Conservation (phyloP, 2,797 vertebrate genomes). For the Myotis pilosus region DNA sequence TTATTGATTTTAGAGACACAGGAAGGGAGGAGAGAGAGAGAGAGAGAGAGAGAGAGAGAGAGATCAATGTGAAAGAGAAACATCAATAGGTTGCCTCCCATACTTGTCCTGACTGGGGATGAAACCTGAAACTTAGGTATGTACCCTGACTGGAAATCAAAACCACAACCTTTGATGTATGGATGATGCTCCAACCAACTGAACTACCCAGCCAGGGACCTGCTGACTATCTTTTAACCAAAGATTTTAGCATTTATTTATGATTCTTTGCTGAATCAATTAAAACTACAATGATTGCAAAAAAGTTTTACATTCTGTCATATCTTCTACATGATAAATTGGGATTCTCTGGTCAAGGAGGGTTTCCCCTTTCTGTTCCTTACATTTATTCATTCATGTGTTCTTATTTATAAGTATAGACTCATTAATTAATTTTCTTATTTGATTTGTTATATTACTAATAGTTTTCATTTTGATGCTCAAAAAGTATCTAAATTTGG, state of each 20-base stretch:
- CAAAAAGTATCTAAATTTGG: background rate
- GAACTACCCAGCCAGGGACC: background rate
- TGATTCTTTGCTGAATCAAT: background rate
- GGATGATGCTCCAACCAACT: background rate
- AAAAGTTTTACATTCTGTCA: background rate
- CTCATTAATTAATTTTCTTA: background rate
- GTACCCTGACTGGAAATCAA: background rate
- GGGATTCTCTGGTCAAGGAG: background rate
- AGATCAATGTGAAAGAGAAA: background rate
- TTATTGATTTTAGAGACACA: background rate
- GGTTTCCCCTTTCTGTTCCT: background rate
- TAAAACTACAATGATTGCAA: background rate
- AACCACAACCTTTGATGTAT: background rate
- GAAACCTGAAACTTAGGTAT: background rate
- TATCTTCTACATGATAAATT: background rate
- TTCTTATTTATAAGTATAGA: background rate
- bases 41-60: background rate
- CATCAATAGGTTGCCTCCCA: background rate
- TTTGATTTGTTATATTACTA: background rate
- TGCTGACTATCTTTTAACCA: background rate
- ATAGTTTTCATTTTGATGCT: background rate
- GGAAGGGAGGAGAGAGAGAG: too few relatives aligned
- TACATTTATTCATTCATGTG: background rate
- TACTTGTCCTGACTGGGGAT: background rate
- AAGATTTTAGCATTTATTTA: background rate